Conservation (phyloP, 2,888 invertebrate genomes). For the Adelognathus sp. region DNA sequence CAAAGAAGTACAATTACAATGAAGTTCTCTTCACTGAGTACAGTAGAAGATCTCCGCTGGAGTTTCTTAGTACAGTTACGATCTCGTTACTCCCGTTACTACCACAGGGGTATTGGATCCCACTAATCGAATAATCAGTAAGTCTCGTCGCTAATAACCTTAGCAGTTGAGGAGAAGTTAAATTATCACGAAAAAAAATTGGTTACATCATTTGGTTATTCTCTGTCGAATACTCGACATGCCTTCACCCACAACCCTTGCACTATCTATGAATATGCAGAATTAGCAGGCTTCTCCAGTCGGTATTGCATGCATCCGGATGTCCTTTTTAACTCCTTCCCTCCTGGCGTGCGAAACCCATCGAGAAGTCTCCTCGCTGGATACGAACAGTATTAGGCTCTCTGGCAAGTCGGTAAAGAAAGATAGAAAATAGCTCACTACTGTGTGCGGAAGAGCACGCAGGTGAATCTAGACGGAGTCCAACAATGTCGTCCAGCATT, state of each 20-base stretch:
- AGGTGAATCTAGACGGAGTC: slow-evolving; percentile 29
- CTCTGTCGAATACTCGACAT: slow-evolving; percentile 33
- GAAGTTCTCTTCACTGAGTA: too few relatives aligned
- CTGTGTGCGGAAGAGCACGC: neutral
- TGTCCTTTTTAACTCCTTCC: slow-evolving; percentile 72
- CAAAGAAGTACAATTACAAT: too few relatives aligned
- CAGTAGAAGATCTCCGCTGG: too few relatives aligned
- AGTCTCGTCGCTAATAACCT: too few relatives aligned
- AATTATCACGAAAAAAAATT: too few relatives aligned
- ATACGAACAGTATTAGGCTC: slow-evolving; percentile 16
- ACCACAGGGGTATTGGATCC: too few relatives aligned
- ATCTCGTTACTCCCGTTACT: too few relatives aligned
- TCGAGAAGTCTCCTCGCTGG: slow-evolving; percentile 1
- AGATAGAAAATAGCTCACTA: neutral
- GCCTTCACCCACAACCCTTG: slow-evolving; percentile 3
- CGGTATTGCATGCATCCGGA: slow-evolving; percentile 76
- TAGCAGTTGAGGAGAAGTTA: too few relatives aligned
- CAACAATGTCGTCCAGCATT: slow-evolving; percentile 67
- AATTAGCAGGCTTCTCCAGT: slow-evolving; percentile 57
- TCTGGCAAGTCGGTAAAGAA: neutral
- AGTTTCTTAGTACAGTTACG: too few relatives aligned
- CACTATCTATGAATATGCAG: slow-evolving; percentile 74
- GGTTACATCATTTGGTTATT: too few relatives aligned
- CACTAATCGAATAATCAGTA: too few relatives aligned
- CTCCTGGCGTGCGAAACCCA: slow-evolving; percentile 22